These are phyloP conservation scores for Arenaria interpres DNA, from an alignment of 2,113 vertebrate genomes.

Conservation along the genomic window DNA sequence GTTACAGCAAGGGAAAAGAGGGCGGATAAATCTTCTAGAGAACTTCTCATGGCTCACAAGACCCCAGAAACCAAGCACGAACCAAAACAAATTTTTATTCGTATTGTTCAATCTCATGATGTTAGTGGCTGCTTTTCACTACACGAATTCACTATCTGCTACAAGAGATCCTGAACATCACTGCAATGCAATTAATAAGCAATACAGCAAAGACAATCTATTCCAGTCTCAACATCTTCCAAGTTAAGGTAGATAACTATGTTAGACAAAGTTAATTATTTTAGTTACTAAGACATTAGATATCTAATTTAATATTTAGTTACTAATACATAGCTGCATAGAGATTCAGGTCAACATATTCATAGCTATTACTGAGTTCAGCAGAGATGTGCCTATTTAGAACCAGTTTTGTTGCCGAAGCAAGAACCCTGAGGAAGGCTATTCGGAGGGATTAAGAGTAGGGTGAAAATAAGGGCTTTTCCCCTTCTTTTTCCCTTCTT, in stretches of 20 bases:
- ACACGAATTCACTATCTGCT: neutral
- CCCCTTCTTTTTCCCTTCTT: too few relatives aligned
- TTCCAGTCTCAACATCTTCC: neutral
- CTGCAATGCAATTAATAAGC: neutral
- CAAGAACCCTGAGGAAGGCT: neutral
- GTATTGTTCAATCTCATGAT: neutral
- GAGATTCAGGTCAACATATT: neutral
- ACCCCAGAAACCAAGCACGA: neutral
- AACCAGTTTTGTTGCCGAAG: neutral
- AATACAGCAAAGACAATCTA: neutral
- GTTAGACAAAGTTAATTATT: neutral
- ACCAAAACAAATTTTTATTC: neutral
- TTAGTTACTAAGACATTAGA: neutral
- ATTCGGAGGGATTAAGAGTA: neutral
- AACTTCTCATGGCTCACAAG: neutral
- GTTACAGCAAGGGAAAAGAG: neutral
- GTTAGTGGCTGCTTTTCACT: neutral
- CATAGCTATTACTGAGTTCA: neutral
- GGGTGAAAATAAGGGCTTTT: neutral
- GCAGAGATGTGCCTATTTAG: neutral
- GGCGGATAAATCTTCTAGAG: neutral
- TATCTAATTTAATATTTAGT: neutral
- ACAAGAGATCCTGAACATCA: neutral
- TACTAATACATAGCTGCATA: neutral
- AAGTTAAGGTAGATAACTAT: neutral